Evolutionary conservation across 2,797 vertebrate species (phyloP).

Genomic region (Oceanodroma leucorhoa): DNA sequence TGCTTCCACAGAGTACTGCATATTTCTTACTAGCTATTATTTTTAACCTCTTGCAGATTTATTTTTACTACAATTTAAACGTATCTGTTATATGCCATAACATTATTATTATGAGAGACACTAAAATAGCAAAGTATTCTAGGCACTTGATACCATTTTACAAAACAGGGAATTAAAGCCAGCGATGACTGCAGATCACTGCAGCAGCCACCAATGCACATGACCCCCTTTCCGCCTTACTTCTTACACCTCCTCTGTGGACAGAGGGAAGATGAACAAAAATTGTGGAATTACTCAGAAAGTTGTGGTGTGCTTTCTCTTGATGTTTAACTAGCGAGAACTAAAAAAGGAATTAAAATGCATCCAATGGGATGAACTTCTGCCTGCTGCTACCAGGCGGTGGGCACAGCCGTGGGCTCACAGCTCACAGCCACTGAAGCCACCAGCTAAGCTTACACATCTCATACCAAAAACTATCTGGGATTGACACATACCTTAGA

Average conservation of each 20-base stretch:
- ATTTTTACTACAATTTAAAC: conserved; percentile 60
- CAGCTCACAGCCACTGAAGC: not conserved
- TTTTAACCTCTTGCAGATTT: conserved; percentile 56
- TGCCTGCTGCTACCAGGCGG: not conserved
- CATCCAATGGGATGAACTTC: not conserved
- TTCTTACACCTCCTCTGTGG: not conserved
- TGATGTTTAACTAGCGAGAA: not conserved
- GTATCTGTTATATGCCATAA: conserved; percentile 59
- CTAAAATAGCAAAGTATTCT: conserved; percentile 45
- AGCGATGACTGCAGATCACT: not conserved
- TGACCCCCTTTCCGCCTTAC: not conserved
- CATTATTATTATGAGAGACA: conserved; percentile 36
- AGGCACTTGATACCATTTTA: conserved; percentile 4
- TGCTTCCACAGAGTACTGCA: not conserved
- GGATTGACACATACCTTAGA: not conserved
- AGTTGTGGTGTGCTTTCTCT: not conserved
- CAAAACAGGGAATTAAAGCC: not conserved
- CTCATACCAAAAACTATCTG: not conserved
- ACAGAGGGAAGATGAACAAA: not conserved
- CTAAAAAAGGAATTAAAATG: not conserved
- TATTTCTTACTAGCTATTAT: conserved; percentile 48
- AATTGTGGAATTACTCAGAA: not conserved
- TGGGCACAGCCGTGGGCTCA: not conserved
- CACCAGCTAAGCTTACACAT: not conserved
- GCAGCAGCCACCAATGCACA: not conserved